Evolutionary conservation across 1,140 invertebrate species (phyloP), one percentile per base, ranked within the genome.

Genomic region (Cyphomyrmex costatus): DNA sequence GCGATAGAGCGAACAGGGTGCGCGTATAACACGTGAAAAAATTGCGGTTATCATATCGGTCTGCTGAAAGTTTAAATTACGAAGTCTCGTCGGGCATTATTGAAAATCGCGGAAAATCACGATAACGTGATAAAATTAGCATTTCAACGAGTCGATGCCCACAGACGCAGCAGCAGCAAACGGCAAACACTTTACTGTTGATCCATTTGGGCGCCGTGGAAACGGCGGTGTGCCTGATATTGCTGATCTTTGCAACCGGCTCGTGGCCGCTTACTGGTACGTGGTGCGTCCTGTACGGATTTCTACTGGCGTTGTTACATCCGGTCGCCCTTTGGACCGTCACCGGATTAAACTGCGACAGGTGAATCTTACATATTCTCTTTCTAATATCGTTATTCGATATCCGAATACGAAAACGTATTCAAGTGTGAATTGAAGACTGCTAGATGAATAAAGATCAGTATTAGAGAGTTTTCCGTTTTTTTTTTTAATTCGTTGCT

Each of bases 311-410:
- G 7, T 95, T 97, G 0, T 94, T 98, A 16, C 97, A 98, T 89
- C 97, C 97, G 0, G 95, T 98, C 42, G 96, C 97, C 19, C 95
- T 98, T 46, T 98, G 97, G 97, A 98, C 97, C 1, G 96, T 98
- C 3, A 97, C 97, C 78, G 97, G 97, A 30, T 94, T 98, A 56
- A 97, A 98, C 92, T 97, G 97, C 87, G 97, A 98, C 94, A 96
- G 97, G 94, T 94, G 65, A 87, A 56, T 83, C 19, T 56, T 46
- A 68, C 30, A 73, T 4, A 16, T 42, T 30, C 16, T 74, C 42
- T 24, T 24, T 60, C 14, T 14, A 16, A 63, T 49, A 33, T 70
- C 27, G 5, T 27, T 42, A 24, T 24, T 24, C 30, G 12, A 58
- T 42, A 60, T 24, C 24, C 36, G 19, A 8, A 65, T 27, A 24